These are phyloP conservation scores for Pelobates cultripes DNA, from an alignment of 2,797 vertebrate genomes.

Conservation along the genomic window DNA sequence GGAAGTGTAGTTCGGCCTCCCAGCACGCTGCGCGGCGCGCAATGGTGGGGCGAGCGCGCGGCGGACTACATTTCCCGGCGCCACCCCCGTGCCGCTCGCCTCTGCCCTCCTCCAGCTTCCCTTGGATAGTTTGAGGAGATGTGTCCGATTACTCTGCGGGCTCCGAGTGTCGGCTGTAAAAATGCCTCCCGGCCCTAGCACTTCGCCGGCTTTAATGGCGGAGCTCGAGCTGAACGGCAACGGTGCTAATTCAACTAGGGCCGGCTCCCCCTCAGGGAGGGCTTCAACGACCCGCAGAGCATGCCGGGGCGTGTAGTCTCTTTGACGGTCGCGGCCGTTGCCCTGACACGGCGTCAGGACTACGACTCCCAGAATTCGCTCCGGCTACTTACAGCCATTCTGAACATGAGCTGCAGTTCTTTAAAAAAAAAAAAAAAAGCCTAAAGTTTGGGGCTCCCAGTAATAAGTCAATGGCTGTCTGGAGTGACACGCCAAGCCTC, in stretches of 20 bases:
- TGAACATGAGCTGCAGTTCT: background rate
- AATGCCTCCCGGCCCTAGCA: background rate
- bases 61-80: constrained; percentile 59
- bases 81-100: background rate
- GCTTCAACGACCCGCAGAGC: background rate
- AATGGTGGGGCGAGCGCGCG: background rate
- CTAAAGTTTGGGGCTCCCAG: constrained; percentile 16
- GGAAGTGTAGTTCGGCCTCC: constrained; percentile 56
- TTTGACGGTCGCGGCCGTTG: too few relatives aligned
- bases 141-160: background rate
- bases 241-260: background rate
- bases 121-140: background rate
- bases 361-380: background rate
- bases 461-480: background rate
- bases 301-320: constrained; percentile 44
- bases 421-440: constrained; percentile 22
- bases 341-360: background rate
- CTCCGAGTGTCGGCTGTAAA: background rate
- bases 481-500: too few relatives aligned
- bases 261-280: background rate
- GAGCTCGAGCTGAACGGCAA: background rate
- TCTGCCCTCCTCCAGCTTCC: background rate
- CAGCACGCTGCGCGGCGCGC: background rate
- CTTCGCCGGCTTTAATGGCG: too few relatives aligned
- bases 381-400: constrained; percentile 19